Base-by-base conservation (phyloP, 2,797 vertebrate genomes). In the Tokudaia muenninki region DNA sequence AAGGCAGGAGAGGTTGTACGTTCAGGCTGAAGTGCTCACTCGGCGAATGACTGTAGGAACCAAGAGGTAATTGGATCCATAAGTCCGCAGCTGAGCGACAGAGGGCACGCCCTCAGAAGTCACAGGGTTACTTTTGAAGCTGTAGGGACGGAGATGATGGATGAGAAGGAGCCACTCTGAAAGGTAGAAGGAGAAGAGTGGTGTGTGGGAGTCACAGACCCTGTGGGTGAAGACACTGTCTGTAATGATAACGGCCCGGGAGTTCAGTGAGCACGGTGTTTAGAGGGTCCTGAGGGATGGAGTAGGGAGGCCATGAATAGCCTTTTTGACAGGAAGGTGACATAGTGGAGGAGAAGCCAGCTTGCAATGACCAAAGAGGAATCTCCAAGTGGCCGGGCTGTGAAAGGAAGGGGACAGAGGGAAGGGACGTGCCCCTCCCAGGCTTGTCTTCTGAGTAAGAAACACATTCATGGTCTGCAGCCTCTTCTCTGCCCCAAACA, bases 1-100 rank as follows among this genome's bases (percentile, higher is more conserved):
- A 22, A 47, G n/a, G 22, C 24, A 13, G n/a, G 21, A 59, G 6
- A 63, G 21, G 61, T 11, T 47, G 55, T 41, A 80, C 74, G 21
- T 22, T 79, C 61, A 84, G 63, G 65, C 52, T 89, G 57, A 90
- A 70, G 50, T 90, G 63, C 70, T 90, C n/a, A 52, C 83, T 52
- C 83, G n/a, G 1, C 14, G 34, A 75, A 77, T 83, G 57, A 92
- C 92, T 92, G 87, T 74, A 93, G n/a, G 67, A 72, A 37, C 80
- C 19, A 3, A 50, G 50, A 59, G 31, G 41, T 80, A 92, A 65
- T n/a, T 13, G 81, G 78, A 34, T 75, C 2, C 61, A 34, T 65
- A 74, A 63, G 90, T 95, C 31, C 14, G 83, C 57, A 88, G 21
- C 80, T 37, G 63, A 92, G 57, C 44, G 26, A 37, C 79, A 29